These are phyloP conservation scores for Odontamblyopus rebecca DNA, from an alignment of 2,797 vertebrate genomes.

Conservation along the genomic window DNA sequence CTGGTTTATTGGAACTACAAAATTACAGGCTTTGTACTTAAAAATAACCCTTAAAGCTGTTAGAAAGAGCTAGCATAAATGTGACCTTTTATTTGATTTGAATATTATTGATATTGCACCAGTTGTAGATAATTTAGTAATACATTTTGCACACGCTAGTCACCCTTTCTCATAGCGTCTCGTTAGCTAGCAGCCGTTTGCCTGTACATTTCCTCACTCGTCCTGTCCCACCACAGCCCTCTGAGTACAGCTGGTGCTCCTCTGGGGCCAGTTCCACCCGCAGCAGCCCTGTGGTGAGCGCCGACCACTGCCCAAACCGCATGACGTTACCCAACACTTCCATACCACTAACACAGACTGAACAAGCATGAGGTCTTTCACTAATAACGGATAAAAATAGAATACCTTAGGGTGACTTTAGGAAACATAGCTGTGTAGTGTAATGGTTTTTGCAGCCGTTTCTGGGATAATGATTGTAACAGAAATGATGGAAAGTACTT, in stretches of 20 bases:
- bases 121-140: background rate
- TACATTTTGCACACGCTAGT: background rate
- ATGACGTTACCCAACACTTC: slow-evolving; percentile 42
- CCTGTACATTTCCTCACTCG: slow-evolving; percentile 42
- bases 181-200: slow-evolving; percentile 20
- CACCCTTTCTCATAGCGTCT: background rate
- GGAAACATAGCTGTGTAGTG: background rate
- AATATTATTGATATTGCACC: background rate
- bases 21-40: background rate
- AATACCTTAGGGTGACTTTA: slow-evolving; percentile 5
- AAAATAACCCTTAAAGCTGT: background rate
- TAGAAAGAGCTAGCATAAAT: too few species aligned
- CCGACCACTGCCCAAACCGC: slow-evolving; percentile 43
- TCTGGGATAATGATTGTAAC: background rate
- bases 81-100: background rate
- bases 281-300: slow-evolving; percentile 93
- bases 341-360: slow-evolving; percentile 28
- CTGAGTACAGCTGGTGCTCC: slow-evolving; percentile 91
- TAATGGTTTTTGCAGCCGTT: slow-evolving; percentile 14
- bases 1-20: background rate
- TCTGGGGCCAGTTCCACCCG: slow-evolving; percentile 87
- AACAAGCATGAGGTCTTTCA: background rate
- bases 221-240: slow-evolving; percentile 80
- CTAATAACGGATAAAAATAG: slow-evolving; percentile 4
- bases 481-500: background rate